phyloP scores from a whole-genome alignment of 1,140 invertebrate species.

The Oscheius sp. region DNA sequence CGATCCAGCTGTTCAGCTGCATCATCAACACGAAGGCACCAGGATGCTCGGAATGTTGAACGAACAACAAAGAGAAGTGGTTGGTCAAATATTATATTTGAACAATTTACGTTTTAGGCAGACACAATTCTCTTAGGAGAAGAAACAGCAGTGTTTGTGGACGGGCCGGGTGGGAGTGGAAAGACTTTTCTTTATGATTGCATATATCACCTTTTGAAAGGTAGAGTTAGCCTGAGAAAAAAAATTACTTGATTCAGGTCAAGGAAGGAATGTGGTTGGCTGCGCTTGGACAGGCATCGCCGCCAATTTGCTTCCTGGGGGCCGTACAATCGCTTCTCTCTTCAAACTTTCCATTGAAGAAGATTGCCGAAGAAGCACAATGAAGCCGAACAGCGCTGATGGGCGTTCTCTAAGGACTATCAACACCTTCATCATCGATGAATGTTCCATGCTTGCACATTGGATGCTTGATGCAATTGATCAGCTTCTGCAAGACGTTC shows the following conservation, averaged over 20 bases:
- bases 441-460: conserved; percentile 6
- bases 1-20: neutral
- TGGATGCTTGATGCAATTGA: neutral
- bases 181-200: conserved; percentile 11
- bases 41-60: neutral
- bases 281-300: conserved; percentile 23
- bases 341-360: conserved; percentile 14
- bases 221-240: too few species aligned
- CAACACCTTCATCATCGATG: conserved; percentile 6
- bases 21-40: neutral
- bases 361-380: neutral
- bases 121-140: neutral
- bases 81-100: too few species aligned
- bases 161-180: conserved; percentile 13
- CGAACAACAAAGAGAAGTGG: neutral
- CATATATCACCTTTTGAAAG: neutral
- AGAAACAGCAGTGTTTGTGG: neutral
- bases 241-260: too few species aligned
- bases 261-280: neutral
- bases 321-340: conserved; percentile 1
- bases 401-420: neutral
- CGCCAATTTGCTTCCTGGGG: conserved; percentile 12
- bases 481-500: neutral
- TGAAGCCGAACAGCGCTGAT: neutral
- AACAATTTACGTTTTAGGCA: too few species aligned